A percentile compares a stretch with the other conserved stretches of the same genome.
phyloP scores from a whole-genome alignment of 30 jellyfish, hydroid and myxozoan genomes.

The Aurelia coerulea region DNA sequence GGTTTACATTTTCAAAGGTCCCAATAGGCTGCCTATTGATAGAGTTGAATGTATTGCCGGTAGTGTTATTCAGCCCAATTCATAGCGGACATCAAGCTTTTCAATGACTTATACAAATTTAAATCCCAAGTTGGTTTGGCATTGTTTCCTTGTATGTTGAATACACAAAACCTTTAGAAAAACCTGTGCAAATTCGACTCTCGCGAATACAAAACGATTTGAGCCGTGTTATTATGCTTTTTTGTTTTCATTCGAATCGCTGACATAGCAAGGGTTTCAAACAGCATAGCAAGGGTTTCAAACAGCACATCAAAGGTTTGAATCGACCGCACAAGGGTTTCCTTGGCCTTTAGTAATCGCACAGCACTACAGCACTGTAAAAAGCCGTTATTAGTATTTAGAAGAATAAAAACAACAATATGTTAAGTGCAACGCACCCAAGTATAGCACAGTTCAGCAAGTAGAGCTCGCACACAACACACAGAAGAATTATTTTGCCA shows the following conservation, averaged over 20 bases:
- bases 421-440: background rate
- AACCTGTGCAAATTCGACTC: constrained; percentile 30
- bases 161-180: constrained; percentile 38
- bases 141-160: constrained; percentile 43
- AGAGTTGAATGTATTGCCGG: constrained; percentile 43
- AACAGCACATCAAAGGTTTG: constrained; percentile 42
- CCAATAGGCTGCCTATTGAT: constrained; percentile 36
- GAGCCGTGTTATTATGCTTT: constrained; percentile 36
- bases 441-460: background rate
- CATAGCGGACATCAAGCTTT: constrained; percentile 21
- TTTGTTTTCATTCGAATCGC: constrained; percentile 55
- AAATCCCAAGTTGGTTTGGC: constrained; percentile 56
- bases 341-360: constrained; percentile 50
- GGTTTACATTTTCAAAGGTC: constrained; percentile 1
- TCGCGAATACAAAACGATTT: constrained; percentile 39
- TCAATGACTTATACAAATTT: constrained; percentile 47
- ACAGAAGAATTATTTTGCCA: background rate
- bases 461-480: too few species aligned
- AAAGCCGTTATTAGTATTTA: background rate
- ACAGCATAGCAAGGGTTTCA: constrained; percentile 58
- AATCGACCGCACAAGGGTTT: constrained; percentile 74
- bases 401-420: background rate
- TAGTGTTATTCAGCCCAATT: constrained; percentile 18
- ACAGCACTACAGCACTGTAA: constrained; percentile 54
- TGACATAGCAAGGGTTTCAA: constrained; percentile 27